These are phyloP conservation scores for Phrynocephalus guinanensis DNA, from an alignment of 2,797 vertebrate species.

Conservation along the genomic window DNA sequence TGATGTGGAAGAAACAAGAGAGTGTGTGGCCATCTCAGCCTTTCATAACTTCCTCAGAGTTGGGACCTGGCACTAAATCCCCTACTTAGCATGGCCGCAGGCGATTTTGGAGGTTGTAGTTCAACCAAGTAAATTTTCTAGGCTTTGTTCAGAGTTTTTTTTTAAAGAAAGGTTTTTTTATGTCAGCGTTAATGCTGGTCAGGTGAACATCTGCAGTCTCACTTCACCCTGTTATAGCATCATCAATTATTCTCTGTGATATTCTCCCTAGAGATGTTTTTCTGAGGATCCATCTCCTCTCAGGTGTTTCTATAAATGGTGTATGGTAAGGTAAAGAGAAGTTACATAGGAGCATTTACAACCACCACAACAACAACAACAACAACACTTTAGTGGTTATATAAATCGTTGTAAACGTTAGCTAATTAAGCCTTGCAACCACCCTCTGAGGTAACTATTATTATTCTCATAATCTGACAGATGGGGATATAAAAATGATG, in stretches of 20 bases:
- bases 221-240: neutral
- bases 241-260: slow-evolving; percentile 49
- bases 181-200: neutral
- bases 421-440: slow-evolving; percentile 66
- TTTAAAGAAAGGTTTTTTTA: too few relatives aligned
- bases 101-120: too few relatives aligned
- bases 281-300: slow-evolving; percentile 60
- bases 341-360: slow-evolving; percentile 58
- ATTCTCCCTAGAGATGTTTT: slow-evolving; percentile 61
- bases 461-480: slow-evolving; percentile 62
- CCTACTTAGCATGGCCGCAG: too few relatives aligned
- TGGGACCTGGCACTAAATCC: neutral
- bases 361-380: slow-evolving; percentile 57
- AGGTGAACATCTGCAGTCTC: neutral
- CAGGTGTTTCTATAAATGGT: slow-evolving; percentile 48
- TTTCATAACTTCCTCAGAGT: neutral
- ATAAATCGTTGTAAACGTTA: slow-evolving; percentile 66
- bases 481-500: slow-evolving; percentile 53
- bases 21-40: neutral
- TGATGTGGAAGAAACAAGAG: neutral
- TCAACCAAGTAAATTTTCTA: too few relatives aligned
- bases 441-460: slow-evolving; percentile 62
- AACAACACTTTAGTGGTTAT: slow-evolving; percentile 61
- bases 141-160: too few relatives aligned
- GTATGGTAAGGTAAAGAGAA: slow-evolving; percentile 58